These are phyloP conservation scores for Pseudochaenichthys georgianus DNA, from an alignment of 2,797 vertebrate genomes.

Conservation along the genomic window DNA sequence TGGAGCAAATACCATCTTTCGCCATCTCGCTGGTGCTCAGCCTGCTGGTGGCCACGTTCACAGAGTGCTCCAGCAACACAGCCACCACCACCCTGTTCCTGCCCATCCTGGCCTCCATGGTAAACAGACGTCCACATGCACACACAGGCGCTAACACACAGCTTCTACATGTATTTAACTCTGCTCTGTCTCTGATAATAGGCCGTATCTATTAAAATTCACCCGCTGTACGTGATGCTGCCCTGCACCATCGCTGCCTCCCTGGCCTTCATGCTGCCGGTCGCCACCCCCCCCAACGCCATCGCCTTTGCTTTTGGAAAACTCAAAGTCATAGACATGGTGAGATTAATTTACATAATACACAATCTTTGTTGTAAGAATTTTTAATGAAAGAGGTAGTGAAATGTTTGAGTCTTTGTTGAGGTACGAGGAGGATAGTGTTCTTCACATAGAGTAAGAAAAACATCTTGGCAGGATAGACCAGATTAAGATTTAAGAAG, in stretches of 20 bases:
- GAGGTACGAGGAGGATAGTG: neutral
- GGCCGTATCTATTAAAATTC: conserved; percentile 88
- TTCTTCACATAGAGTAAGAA: neutral
- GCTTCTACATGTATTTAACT: neutral
- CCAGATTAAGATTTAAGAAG: neutral
- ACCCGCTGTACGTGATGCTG: conserved; percentile 92
- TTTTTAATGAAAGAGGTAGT: neutral
- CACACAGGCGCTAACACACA: neutral
- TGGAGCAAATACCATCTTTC: conserved; percentile 83
- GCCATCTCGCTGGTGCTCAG: conserved; percentile 87
- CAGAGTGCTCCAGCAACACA: conserved; percentile 94
- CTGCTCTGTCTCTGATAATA: conserved; percentile 54
- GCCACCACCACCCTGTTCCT: conserved; percentile 94
- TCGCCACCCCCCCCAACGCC: conserved; percentile 95
- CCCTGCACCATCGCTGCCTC: conserved; percentile 92
- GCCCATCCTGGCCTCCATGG: conserved; percentile 93
- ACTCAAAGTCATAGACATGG: conserved; percentile 93
- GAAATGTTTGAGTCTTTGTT: neutral
- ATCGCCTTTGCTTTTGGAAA: conserved; percentile 94
- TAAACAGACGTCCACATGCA: conserved; percentile 58
- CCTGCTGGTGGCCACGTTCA: conserved; percentile 90
- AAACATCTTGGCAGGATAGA: neutral
- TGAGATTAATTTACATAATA: conserved; percentile 72
- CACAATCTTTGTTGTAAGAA: neutral
- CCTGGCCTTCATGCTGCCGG: conserved; percentile 96